A percentile compares a stretch with the other conserved stretches of the same genome.
Evolutionary conservation across 2,888 invertebrate genomes (phyloP).

Genomic region (Cremastinae sp.): DNA sequence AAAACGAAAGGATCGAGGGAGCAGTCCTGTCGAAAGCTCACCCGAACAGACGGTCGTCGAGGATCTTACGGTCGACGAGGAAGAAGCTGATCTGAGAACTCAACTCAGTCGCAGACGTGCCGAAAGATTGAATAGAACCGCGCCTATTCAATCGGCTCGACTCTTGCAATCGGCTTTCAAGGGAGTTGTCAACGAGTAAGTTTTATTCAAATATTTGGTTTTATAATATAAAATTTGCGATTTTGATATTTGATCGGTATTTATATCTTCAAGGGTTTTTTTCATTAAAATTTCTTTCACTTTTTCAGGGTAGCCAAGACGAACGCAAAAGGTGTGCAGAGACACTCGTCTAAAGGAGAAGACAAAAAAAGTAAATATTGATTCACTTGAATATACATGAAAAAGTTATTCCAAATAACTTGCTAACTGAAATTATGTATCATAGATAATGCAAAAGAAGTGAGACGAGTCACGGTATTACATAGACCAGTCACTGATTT

Average conservation of each 20-base stretch:
- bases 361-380: constrained; percentile 75
- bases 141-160: constrained; percentile 79
- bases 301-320: constrained; percentile 73
- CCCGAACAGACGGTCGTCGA: constrained; percentile 68
- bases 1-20: constrained; percentile 65
- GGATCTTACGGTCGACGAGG: constrained; percentile 70
- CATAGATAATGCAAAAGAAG: constrained; percentile 72
- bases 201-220: too few relatives aligned
- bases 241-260: too few relatives aligned
- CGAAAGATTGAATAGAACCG: constrained; percentile 80
- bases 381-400: too few relatives aligned
- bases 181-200: constrained; percentile 81
- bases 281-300: not conserved
- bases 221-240: too few relatives aligned
- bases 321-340: constrained; percentile 73
- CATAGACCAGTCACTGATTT: constrained; percentile 72
- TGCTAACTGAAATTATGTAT: not conserved
- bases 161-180: constrained; percentile 82
- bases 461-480: constrained; percentile 74
- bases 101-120: constrained; percentile 82
- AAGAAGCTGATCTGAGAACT: constrained; percentile 81
- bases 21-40: constrained; percentile 62
- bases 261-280: not conserved
- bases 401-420: too few relatives aligned
- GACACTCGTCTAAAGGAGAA: constrained; percentile 72